phyloP scores from a whole-genome alignment of 2,797 vertebrate genomes.

The Lateolabrax maculatus region DNA sequence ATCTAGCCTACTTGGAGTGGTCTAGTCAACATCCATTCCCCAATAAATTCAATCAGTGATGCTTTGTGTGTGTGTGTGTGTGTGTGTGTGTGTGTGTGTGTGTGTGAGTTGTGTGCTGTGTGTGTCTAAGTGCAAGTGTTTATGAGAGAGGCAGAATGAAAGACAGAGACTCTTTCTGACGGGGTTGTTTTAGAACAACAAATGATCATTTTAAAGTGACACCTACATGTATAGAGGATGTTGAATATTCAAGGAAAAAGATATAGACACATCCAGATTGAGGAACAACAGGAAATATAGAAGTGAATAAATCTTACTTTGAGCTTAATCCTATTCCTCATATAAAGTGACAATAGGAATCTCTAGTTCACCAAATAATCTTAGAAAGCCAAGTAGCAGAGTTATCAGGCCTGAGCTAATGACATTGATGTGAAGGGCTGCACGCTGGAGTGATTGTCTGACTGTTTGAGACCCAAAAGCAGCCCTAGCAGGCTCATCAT shows the following conservation, averaged over 20 bases:
- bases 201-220: constrained; percentile 63
- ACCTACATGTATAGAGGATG: constrained; percentile 46
- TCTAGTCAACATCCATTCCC: constrained; percentile 86
- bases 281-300: constrained; percentile 28
- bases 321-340: constrained; percentile 29
- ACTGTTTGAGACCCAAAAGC: constrained; percentile 81
- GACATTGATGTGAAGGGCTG: constrained; percentile 80
- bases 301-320: constrained; percentile 48
- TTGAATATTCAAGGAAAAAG: constrained; percentile 55
- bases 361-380: constrained; percentile 71
- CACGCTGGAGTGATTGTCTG: constrained; percentile 83
- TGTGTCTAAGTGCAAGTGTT: constrained; percentile 47
- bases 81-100: constrained; percentile 41
- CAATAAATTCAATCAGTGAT: constrained; percentile 86
- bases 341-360: constrained; percentile 62
- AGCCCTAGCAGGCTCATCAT: constrained; percentile 84
- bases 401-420: constrained; percentile 81
- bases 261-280: constrained; percentile 22
- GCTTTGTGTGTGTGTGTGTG: constrained; percentile 65
- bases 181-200: constrained; percentile 60
- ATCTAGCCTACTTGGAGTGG: constrained; percentile 84
- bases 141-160: constrained; percentile 33
- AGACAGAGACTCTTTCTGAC: constrained; percentile 58
- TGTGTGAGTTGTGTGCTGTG: constrained; percentile 31
- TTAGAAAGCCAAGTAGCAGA: constrained; percentile 73